phyloP scores from a whole-genome alignment of 2,888 invertebrate genomes.

The Drosophila emarginata region DNA sequence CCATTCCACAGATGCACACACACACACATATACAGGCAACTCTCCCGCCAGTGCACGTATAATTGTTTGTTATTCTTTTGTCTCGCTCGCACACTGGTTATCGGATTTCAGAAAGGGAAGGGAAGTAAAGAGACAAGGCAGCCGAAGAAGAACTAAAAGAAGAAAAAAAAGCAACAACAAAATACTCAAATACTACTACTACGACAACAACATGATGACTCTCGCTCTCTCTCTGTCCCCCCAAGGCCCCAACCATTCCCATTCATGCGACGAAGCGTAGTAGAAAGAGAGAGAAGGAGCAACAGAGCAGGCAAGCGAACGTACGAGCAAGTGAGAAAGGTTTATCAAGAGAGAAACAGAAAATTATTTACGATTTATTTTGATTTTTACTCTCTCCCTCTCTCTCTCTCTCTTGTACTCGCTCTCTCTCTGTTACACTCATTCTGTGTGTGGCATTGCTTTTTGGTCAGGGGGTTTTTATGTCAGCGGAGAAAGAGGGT shows the following conservation, averaged over 20 bases:
- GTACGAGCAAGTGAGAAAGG: constrained; percentile 7
- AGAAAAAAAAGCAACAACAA: constrained; percentile 17
- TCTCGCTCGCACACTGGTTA: constrained; percentile 71
- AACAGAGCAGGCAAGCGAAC: constrained; percentile 16
- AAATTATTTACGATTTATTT: constrained; percentile 76
- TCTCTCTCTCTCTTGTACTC: constrained; percentile 4
- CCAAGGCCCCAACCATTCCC: constrained; percentile 63
- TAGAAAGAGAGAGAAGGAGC: constrained; percentile 59
- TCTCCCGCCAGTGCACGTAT: constrained; percentile 41
- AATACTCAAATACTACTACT: constrained; percentile 69
- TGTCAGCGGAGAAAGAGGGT: constrained; percentile 66
- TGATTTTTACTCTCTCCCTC: constrained; percentile 50
- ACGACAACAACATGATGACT: constrained; percentile 51
- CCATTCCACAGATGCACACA: constrained; percentile 48
- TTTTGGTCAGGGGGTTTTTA: constrained; percentile 49
- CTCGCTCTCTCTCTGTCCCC: constrained; percentile 21
- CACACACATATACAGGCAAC: constrained; percentile 42
- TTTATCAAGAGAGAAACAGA: constrained; percentile 53
- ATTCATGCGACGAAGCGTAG: constrained; percentile 65
- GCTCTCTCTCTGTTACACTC: constrained; percentile 9
- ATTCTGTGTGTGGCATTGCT: background rate
- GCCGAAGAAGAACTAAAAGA: constrained; percentile 45
- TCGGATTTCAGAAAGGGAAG: constrained; percentile 69
- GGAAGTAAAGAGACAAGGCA: background rate
- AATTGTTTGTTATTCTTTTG: constrained; percentile 77